Percentiles rank a stretch among this genome's conserved stretches.
phyloP scores from a whole-genome alignment of 2,888 invertebrate species.

The Orthosia cruda region DNA sequence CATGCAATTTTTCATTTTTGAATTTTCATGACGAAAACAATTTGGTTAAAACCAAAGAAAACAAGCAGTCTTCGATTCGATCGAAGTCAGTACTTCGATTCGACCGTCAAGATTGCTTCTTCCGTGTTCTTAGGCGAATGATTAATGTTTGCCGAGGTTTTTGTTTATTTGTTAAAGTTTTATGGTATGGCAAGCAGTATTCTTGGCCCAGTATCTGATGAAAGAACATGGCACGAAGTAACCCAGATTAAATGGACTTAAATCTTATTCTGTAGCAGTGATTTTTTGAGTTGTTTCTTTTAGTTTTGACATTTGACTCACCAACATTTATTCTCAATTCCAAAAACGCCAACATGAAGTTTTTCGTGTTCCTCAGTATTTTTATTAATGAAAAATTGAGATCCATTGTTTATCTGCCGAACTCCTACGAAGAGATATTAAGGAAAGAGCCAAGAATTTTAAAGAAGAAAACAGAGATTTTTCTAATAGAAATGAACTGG shows the following conservation, averaged over 20 bases:
- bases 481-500: neutral
- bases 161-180: neutral
- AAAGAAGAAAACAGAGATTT: neutral
- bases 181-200: neutral
- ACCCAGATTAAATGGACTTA: neutral
- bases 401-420: too few species aligned
- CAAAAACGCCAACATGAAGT: too few species aligned
- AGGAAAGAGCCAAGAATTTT: too few species aligned
- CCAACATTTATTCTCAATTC: too few species aligned
- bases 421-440: too few species aligned
- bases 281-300: too few species aligned
- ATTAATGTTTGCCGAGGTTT: too few species aligned
- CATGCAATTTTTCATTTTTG: constrained; percentile 11
- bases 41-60: constrained; percentile 54
- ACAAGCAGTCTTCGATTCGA: constrained; percentile 51
- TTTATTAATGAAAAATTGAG: too few species aligned
- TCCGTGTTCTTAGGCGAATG: too few species aligned
- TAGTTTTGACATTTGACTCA: too few species aligned
- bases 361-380: too few species aligned
- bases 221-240: neutral
- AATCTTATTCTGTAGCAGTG: neutral
- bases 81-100: constrained; percentile 45
- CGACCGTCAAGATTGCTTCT: constrained; percentile 31
- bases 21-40: constrained; percentile 67
- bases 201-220: neutral